Evolutionary conservation across 2,888 invertebrate species (phyloP).

Genomic region (Ormia ochracea): DNA sequence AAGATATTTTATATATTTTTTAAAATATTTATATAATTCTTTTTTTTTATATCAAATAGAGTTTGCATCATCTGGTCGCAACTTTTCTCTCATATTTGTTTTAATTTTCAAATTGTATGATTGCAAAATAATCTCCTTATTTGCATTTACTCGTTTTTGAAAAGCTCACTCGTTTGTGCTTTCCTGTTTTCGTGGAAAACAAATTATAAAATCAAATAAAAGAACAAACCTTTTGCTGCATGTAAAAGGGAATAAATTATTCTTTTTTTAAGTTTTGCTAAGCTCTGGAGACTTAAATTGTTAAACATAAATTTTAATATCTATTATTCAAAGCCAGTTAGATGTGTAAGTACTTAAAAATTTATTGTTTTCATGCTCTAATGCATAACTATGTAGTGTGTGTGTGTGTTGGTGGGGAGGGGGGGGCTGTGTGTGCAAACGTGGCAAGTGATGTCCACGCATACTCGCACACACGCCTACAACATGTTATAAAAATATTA

Average conservation of each 20-base stretch:
- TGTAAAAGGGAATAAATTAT: constrained; percentile 21
- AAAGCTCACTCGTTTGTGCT: not conserved
- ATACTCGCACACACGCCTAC: constrained; percentile 36
- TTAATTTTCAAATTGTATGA: not conserved
- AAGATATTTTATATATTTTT: too few species aligned
- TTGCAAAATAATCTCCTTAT: not conserved
- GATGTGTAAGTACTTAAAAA: constrained; percentile 19
- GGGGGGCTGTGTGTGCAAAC: too few species aligned
- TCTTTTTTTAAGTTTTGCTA: not conserved
- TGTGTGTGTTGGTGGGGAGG: not conserved
- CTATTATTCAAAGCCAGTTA: constrained; percentile 6
- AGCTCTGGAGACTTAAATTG: constrained; percentile 34
- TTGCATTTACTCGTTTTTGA: not conserved
- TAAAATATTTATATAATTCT: too few species aligned
- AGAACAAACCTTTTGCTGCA: not conserved
- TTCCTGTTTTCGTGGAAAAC: not conserved
- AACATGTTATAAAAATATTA: constrained; percentile 43
- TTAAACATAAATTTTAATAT: constrained; percentile 43
- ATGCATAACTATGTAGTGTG: not conserved
- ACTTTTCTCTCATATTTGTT: not conserved
- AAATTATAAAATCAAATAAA: constrained; percentile 3
- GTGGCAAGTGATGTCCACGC: too few species aligned
- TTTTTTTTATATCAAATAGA: too few species aligned
- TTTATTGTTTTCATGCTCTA: constrained; percentile 34
- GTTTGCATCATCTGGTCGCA: too few species aligned